These are phyloP conservation scores for Gari tellinella DNA, from an alignment of 2,888 invertebrate genomes.

Conservation along the genomic window DNA sequence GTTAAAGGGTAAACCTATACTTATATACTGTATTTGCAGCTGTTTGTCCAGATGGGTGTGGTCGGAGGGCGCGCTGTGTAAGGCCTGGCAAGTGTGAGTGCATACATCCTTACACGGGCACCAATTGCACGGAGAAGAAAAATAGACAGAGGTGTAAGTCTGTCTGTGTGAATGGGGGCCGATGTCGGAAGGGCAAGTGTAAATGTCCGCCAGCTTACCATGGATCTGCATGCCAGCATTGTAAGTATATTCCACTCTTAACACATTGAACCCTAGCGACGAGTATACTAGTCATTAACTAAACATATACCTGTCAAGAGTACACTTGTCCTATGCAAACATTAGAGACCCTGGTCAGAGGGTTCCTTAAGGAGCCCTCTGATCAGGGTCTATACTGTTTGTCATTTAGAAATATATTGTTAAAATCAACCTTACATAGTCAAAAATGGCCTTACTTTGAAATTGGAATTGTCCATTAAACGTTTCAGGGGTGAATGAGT, in stretches of 20 bases:
- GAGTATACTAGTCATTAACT: no score
- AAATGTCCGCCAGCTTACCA: conserved; percentile 76
- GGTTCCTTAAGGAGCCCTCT: no score
- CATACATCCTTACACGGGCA: conserved; percentile 75
- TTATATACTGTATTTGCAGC: conserved; percentile 75
- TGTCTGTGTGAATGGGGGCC: conserved; percentile 78
- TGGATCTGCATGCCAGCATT: conserved; percentile 76
- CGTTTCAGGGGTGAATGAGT: no score
- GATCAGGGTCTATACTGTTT: not conserved
- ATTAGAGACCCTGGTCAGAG: no score
- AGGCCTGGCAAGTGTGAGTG: conserved; percentile 81
- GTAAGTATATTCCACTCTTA: conserved; percentile 61
- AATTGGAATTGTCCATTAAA: no score
- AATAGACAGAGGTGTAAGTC: conserved; percentile 62
- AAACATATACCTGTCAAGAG: no score
- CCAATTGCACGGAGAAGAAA: conserved; percentile 68
- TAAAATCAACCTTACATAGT: no score
- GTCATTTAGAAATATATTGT: no score
- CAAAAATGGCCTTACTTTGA: no score
- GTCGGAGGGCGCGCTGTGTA: conserved; percentile 76
- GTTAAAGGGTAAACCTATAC: no score
- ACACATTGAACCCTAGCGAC: not conserved
- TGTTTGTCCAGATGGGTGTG: conserved; percentile 80
- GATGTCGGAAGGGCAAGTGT: conserved; percentile 79
- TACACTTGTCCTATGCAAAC: no score